Base-by-base conservation (phyloP, 2,113 vertebrate genomes). In the Onychostruthus taczanowskii region DNA sequence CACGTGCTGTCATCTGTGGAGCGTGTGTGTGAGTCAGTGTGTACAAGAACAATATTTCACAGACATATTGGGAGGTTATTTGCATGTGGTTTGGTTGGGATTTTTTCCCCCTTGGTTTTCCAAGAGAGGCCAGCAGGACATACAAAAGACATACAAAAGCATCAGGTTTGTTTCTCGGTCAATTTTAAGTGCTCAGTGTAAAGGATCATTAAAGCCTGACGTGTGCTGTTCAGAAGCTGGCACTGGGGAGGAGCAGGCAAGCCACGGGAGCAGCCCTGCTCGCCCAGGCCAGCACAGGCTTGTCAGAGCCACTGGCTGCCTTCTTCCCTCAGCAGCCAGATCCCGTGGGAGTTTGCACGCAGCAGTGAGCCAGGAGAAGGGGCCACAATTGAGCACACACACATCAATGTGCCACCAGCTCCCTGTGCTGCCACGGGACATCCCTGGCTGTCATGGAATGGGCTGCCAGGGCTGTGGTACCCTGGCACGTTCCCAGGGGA, bases 211-310 rank as follows among this genome's bases (percentile, higher is more conserved):
- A 68, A 58, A 58, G 35, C 27, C 75, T 92, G 72, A 8, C 26
- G 17, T 72, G 89, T 14, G 72, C 58, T 6, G 41, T 73, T 92
- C 83, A 76, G 61, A 81, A 94, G 89, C 89, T 72, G 44, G 79
- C 62, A 15, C 82, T 86, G 56, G 31, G 93, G 78, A 93, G 88
- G 78, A 94, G 82, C 61, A 5, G 69, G 78, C 15, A 19, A 91
- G 90, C 84, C 14, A 33, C 81, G 33, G 67, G 73, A 93, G 72
- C 77, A 73, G 53, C 70, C 26, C 9, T 8, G 2, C 90, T 92
- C 9, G 23, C 89, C 93, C 2, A 4, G 72, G 39, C 90, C 77
- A 72, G 96, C 80, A 74, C 23, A 30, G 94, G 84, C 95, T 90
- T 95, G 95, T 95, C n/a, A 22, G 50, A 85, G 49, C 87, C 41